These are phyloP conservation scores for Oreochromis spilurus DNA, from an alignment of 2,113 vertebrate species.

Conservation along the genomic window DNA sequence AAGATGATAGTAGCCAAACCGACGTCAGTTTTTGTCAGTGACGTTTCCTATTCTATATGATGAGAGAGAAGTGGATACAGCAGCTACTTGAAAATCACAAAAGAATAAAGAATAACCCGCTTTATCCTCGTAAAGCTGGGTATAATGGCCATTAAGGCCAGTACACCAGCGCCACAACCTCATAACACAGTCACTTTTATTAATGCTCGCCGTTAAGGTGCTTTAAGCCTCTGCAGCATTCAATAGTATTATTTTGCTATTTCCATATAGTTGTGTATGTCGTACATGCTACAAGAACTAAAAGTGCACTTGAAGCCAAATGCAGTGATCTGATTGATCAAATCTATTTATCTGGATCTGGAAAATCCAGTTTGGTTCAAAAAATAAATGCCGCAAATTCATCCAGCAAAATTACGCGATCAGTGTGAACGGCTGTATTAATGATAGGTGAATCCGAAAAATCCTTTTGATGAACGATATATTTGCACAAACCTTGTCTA, in stretches of 20 bases:
- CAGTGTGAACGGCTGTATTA: not conserved
- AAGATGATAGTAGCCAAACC: not conserved
- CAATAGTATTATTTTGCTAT: not conserved
- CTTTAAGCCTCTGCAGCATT: not conserved
- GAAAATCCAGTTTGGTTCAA: not conserved
- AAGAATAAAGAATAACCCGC: not conserved
- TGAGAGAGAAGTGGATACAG: not conserved
- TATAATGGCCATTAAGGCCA: not conserved
- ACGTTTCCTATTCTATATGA: not conserved
- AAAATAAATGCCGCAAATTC: rapidly evolving
- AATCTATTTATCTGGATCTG: not conserved
- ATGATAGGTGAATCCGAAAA: not conserved
- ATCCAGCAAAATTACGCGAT: not conserved
- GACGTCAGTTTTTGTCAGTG: not conserved
- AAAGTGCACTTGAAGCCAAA: not conserved
- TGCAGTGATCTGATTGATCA: not conserved
- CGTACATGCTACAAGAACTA: rapidly evolving
- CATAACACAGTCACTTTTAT: not conserved
- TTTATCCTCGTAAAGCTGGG: not conserved
- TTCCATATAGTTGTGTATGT: not conserved
- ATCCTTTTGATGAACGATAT: not conserved
- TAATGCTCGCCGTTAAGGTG: not conserved
- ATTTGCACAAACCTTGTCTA: not conserved
- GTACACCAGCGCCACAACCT: rapidly evolving
- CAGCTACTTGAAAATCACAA: not conserved